phyloP scores from a whole-genome alignment of 2,113 vertebrate genomes.

The Dipodomys stephensi region DNA sequence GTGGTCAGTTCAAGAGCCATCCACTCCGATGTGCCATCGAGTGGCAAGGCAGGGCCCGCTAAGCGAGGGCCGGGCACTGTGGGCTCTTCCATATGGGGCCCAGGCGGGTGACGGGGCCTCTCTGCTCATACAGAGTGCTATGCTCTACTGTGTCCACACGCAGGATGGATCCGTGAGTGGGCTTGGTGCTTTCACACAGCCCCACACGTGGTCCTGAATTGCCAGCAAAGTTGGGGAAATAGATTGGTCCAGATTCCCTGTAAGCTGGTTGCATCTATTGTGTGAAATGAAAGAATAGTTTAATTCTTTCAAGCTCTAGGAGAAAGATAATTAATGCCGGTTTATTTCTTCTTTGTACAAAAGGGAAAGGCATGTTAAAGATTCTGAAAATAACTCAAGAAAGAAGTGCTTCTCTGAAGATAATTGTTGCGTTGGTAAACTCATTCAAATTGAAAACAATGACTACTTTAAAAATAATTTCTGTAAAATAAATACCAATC shows the following conservation, averaged over 20 bases:
- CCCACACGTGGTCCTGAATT: rapidly evolving
- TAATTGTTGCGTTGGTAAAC: slow-evolving; percentile 65
- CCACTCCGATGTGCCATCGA: rapidly evolving
- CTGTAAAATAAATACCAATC: slow-evolving; percentile 65
- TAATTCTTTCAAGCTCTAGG: background rate
- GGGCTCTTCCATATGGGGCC: background rate
- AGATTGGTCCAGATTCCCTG: background rate
- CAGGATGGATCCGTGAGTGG: background rate
- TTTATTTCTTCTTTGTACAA: slow-evolving; percentile 11
- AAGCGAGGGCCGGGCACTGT: rapidly evolving
- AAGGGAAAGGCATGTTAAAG: slow-evolving; percentile 52
- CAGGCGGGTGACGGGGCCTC: rapidly evolving
- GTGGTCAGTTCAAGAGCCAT: background rate
- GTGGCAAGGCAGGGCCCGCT: background rate
- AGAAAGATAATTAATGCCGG: slow-evolving; percentile 21
- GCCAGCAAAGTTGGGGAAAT: background rate
- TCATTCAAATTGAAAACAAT: slow-evolving; percentile 62
- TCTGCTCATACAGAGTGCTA: too few relatives aligned
- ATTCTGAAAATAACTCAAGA: slow-evolving; percentile 59
- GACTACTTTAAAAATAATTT: slow-evolving; percentile 72
- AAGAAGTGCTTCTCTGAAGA: slow-evolving; percentile 31
- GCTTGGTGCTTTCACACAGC: rapidly evolving
- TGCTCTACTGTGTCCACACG: background rate
- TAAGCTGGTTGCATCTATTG: background rate
- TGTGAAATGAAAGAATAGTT: background rate